These are phyloP conservation scores for Phrynocephalus vlangalii DNA, from an alignment of 2,797 vertebrate genomes.

Conservation along the genomic window DNA sequence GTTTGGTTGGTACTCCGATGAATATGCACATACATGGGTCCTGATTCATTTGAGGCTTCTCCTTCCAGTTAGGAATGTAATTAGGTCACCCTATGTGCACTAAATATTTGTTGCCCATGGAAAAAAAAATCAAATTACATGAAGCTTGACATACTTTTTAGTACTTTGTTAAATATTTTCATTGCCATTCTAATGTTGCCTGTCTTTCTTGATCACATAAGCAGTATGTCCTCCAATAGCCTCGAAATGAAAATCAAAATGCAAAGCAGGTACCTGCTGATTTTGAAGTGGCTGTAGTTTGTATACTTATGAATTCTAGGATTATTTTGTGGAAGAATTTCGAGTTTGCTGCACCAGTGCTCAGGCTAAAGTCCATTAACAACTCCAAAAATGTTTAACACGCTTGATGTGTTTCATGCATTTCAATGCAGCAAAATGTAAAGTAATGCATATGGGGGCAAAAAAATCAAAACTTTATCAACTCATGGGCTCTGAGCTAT, in stretches of 20 bases:
- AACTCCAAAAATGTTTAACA: constrained; percentile 33
- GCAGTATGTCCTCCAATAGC: neutral
- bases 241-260: constrained; percentile 27
- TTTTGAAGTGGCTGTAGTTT: constrained; percentile 30
- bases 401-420: neutral
- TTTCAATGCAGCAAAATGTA: too few relatives aligned
- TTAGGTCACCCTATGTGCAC: neutral
- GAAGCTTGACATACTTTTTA: constrained; percentile 4
- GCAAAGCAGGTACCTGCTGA: constrained; percentile 31
- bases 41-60: neutral
- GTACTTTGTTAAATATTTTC: constrained; percentile 37
- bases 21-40: neutral
- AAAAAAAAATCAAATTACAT: constrained; percentile 14
- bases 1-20: neutral
- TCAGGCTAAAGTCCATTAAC: constrained; percentile 38
- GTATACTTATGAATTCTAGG: constrained; percentile 4
- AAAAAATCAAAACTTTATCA: too few relatives aligned
- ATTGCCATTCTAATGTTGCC: constrained; percentile 2
- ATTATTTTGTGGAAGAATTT: constrained; percentile 33
- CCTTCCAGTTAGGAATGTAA: constrained; percentile 3
- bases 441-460: too few relatives aligned
- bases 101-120: constrained; percentile 18
- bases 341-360: neutral
- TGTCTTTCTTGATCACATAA: constrained; percentile 6
- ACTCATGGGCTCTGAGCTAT: too few relatives aligned